Base-by-base conservation (phyloP, 2,797 vertebrate species). In the Enteromius unitaeniatus region DNA sequence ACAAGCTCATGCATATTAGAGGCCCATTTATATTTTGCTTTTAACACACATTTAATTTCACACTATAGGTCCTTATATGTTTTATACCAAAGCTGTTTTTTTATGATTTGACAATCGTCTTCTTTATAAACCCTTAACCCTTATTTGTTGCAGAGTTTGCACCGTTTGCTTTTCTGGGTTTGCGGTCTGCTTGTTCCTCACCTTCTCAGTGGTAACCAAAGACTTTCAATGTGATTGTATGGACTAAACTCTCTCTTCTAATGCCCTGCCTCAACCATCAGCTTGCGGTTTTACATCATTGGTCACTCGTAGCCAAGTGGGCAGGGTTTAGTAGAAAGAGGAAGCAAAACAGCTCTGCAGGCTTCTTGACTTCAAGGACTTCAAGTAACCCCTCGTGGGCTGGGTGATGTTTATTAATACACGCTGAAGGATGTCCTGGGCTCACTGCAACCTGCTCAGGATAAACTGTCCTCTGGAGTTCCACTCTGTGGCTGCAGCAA, bases 151-250 rank as follows among this genome's bases (percentile, higher is more conserved):
- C 93, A 91, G 93, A 91, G 81, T 64, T 82, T 86, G 90, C 21
- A 51, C 15, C 79, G 86, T 87, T 78, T 34, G 69, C 87, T 74
- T 81, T 21, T 83, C 86, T 82, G 69, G 65, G 88, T 88, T 88
- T 15, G 21, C 92, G 89, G 74, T 89, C 82, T 76, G 84, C 80
- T 82, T 60, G 79, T 78, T 85, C 94, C 96, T 95, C 95, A 95
- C 75, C 87, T 87, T 88, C 72, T 90, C 91, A 87, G 89, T 86
- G 91, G 90, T 94, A 93, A 99, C 98, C 98, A 99, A 99, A 99
- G 98, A 99, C 96, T 98, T 97, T 93, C 93, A 83, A 79, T 97
- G 95, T 99, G 98, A 99, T 99, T 99, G 98, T 99, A 95, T 93
- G 94, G 96, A 94, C 91, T 95, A 95, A 95, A 91, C 96, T 87